phyloP scores from a whole-genome alignment of 2,888 invertebrate species.

The Hydriomena furcata region DNA sequence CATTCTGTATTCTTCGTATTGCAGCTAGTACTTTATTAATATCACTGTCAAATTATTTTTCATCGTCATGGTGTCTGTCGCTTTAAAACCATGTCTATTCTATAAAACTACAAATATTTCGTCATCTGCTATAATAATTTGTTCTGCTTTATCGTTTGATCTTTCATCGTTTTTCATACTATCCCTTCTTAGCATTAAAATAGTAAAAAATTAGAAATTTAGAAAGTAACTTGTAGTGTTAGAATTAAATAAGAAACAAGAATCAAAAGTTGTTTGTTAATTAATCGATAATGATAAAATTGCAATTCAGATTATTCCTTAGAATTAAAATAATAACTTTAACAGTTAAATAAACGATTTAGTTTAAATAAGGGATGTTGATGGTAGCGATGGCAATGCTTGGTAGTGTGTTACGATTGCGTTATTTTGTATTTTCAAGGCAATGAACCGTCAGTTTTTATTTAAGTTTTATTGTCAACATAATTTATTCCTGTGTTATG shows the following conservation, averaged over 20 bases:
- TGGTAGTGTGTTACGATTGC: slow-evolving; percentile 34
- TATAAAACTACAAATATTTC: slow-evolving; percentile 45
- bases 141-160: slow-evolving; percentile 40
- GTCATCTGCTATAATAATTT: slow-evolving; percentile 31
- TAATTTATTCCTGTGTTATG: slow-evolving; percentile 53
- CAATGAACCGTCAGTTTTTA: slow-evolving; percentile 30
- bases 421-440: slow-evolving; percentile 41
- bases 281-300: slow-evolving; percentile 78
- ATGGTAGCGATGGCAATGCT: slow-evolving; percentile 57
- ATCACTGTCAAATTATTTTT: not conserved
- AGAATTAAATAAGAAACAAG: slow-evolving; percentile 62
- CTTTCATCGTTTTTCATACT: slow-evolving; percentile 47
- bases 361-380: slow-evolving; percentile 51
- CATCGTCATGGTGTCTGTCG: not conserved
- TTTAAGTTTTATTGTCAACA: slow-evolving; percentile 45
- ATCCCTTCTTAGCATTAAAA: slow-evolving; percentile 66
- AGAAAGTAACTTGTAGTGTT: slow-evolving; percentile 68
- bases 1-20: slow-evolving; percentile 38
- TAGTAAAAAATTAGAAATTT: slow-evolving; percentile 66
- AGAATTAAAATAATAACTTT: slow-evolving; percentile 64
- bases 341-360: slow-evolving; percentile 67
- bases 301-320: slow-evolving; percentile 81
- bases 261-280: slow-evolving; percentile 81
- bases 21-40: slow-evolving; percentile 24
- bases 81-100: slow-evolving; percentile 55